phyloP scores from a whole-genome alignment of 2,113 vertebrate species.

The Notothenia coriiceps region DNA sequence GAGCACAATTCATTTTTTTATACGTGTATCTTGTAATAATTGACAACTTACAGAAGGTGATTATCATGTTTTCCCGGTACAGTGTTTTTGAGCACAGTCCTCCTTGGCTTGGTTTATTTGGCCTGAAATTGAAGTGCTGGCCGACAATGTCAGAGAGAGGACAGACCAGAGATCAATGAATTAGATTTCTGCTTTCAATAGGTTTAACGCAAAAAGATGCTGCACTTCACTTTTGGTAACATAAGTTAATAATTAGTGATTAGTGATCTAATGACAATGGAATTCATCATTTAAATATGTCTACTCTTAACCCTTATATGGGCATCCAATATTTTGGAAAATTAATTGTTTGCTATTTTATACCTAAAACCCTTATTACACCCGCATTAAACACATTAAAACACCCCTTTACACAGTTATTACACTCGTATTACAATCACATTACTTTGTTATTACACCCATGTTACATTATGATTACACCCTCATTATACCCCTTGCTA shows the following conservation, averaged over 20 bases:
- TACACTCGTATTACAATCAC: too few relatives aligned
- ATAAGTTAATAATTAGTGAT: not conserved
- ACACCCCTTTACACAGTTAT: too few relatives aligned
- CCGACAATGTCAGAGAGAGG: constrained; percentile 10
- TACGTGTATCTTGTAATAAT: not conserved
- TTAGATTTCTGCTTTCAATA: not conserved
- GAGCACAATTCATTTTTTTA: not conserved
- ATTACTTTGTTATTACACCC: too few relatives aligned
- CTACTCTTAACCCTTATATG: not conserved
- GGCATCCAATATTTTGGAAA: too few relatives aligned
- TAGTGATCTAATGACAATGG: not conserved
- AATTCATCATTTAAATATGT: not conserved
- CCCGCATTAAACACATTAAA: too few relatives aligned
- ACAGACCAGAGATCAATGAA: constrained; percentile 1
- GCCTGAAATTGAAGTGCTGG: not conserved
- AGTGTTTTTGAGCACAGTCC: not conserved
- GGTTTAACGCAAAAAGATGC: not conserved
- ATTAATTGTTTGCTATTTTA: too few relatives aligned
- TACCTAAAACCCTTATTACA: too few relatives aligned
- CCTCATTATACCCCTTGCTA: too few relatives aligned
- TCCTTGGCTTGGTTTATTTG: not conserved
- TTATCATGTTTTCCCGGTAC: not conserved
- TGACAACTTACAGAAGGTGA: not conserved
- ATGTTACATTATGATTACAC: too few relatives aligned
- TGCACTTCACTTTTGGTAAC: not conserved